Evolutionary conservation across 2,113 vertebrate genomes (phyloP).

Genomic region (Apeltes quadracus): DNA sequence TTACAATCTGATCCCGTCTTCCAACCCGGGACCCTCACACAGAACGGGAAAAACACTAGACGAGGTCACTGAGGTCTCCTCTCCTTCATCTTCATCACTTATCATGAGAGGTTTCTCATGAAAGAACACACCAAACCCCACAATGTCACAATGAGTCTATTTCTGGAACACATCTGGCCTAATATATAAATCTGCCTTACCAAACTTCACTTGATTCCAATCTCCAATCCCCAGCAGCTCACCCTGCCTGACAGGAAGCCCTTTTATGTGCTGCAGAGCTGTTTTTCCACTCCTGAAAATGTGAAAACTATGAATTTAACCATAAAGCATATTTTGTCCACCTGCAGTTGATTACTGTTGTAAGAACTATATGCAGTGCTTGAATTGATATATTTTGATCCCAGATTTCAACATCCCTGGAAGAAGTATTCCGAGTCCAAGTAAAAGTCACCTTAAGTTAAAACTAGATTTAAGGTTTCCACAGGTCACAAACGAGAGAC

Average conservation of each 20-base stretch:
- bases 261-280: not conserved
- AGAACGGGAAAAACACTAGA: no score
- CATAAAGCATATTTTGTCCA: not conserved
- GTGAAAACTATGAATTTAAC: not conserved
- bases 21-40: no score
- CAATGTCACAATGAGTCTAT: not conserved
- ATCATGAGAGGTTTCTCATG: not conserved
- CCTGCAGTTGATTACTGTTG: not conserved
- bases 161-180: constrained; percentile 15
- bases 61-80: no score
- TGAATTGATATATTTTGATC: not conserved
- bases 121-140: constrained; percentile 3
- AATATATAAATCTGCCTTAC: not conserved
- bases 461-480: not conserved
- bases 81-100: not conserved
- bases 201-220: constrained; percentile 7
- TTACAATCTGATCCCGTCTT: no score
- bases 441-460: not conserved
- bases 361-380: not conserved
- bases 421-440: not conserved
- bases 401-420: not conserved
- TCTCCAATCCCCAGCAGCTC: constrained; percentile 19
- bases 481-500: no score
- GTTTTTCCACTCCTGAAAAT: not conserved
- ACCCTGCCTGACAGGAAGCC: not conserved